phyloP scores from a whole-genome alignment of 2,113 vertebrate genomes.

The Crotophaga sulcirostris region DNA sequence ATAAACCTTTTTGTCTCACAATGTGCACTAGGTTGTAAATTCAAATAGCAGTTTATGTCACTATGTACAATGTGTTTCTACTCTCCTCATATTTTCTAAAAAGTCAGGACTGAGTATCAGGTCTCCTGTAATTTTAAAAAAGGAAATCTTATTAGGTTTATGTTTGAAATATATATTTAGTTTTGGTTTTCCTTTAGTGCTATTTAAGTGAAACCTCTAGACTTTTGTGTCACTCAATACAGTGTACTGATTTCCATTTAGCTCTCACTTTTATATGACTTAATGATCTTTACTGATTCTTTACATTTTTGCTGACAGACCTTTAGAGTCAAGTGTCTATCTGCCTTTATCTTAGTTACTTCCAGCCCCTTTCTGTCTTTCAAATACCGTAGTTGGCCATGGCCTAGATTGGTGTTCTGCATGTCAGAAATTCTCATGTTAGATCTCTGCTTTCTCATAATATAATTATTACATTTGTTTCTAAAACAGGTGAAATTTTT shows the following conservation, averaged over 20 bases:
- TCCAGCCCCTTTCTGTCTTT: background rate
- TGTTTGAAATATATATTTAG: background rate
- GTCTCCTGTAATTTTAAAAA: background rate
- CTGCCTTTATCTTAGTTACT: background rate
- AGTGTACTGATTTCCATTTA: background rate
- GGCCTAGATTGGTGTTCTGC: background rate
- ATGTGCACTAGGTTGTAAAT: background rate
- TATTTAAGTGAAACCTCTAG: background rate
- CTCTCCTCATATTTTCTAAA: background rate
- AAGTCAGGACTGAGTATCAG: background rate
- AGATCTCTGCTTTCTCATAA: background rate
- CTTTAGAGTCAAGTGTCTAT: background rate
- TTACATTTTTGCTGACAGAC: background rate
- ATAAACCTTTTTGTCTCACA: background rate
- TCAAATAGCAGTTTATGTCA: background rate
- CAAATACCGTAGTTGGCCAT: background rate
- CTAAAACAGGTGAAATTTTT: background rate
- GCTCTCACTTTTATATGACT: background rate
- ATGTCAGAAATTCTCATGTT: background rate
- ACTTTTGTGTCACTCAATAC: background rate
- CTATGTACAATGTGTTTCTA: background rate
- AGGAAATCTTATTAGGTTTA: background rate
- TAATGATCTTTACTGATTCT: background rate
- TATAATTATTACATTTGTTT: background rate
- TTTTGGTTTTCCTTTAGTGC: background rate